phyloP scores from a whole-genome alignment of 2,113 vertebrate genomes.

The Paratilapia polleni region DNA sequence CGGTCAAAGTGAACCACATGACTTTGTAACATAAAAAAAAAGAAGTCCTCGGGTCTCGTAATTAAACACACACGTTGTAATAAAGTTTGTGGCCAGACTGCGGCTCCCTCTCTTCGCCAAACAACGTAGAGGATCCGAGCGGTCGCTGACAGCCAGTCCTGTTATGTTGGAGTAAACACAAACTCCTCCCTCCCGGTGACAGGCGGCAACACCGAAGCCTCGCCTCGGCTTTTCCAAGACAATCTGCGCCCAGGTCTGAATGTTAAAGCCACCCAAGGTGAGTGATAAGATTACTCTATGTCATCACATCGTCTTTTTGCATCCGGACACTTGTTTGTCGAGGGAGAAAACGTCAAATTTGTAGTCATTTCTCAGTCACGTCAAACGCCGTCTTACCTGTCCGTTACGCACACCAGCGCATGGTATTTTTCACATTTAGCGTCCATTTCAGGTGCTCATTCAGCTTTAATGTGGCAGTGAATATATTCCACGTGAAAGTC shows the following conservation, averaged over 20 bases:
- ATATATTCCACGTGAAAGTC: background rate
- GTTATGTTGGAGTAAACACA: constrained; percentile 68
- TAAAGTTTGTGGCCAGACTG: constrained; percentile 21
- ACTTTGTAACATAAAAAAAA: background rate
- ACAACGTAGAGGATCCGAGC: background rate
- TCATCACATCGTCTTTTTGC: background rate
- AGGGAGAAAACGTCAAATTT: background rate
- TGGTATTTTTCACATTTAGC: background rate
- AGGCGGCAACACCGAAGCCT: constrained; percentile 64
- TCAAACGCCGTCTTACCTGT: constrained; percentile 56
- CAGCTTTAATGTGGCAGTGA: background rate
- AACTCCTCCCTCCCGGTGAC: constrained; percentile 70
- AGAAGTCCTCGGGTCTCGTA: background rate
- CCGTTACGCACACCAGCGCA: constrained; percentile 57
- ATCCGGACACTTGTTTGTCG: background rate
- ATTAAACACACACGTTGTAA: constrained; percentile 9
- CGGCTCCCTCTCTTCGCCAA: constrained; percentile 48
- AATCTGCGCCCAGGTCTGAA: constrained; percentile 40
- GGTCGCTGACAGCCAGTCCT: constrained; percentile 24
- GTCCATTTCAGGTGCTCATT: constrained; percentile 24
- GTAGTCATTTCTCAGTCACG: background rate
- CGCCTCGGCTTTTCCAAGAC: constrained; percentile 60
- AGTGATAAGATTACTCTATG: constrained; percentile 22
- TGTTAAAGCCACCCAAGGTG: constrained; percentile 38
- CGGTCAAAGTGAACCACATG: background rate